Evolutionary conservation across 2,888 invertebrate genomes (phyloP).

Genomic region (Lomographa bimaculata): DNA sequence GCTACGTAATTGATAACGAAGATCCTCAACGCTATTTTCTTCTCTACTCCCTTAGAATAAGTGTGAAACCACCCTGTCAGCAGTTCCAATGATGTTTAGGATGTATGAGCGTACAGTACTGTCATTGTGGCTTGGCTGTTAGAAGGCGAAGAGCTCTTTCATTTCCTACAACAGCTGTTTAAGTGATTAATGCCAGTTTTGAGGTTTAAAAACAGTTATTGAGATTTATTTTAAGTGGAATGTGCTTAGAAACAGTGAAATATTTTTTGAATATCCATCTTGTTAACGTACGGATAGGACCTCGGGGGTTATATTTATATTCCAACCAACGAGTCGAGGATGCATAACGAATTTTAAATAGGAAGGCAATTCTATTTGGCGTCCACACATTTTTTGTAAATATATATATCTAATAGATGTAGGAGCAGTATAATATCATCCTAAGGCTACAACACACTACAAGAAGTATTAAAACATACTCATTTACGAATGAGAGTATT

Average conservation of each 20-base stretch:
- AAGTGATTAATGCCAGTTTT: conserved; percentile 58
- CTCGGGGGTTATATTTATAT: neutral
- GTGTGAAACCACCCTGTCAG: conserved; percentile 8
- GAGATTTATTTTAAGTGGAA: conserved; percentile 23
- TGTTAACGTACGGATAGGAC: neutral
- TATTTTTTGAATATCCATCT: conserved; percentile 7
- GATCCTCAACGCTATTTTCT: conserved; percentile 18
- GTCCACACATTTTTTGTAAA: too few relatives aligned
- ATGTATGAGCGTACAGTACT: conserved; percentile 24
- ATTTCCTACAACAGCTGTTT: conserved; percentile 65
- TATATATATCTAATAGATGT: too few relatives aligned
- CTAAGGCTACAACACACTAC: too few relatives aligned
- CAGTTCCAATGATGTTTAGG: conserved; percentile 1
- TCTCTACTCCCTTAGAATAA: conserved; percentile 25
- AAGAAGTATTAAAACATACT: too few relatives aligned
- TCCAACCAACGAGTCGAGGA: neutral
- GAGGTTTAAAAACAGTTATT: conserved; percentile 36
- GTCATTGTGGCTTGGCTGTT: conserved; percentile 47
- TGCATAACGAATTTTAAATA: neutral
- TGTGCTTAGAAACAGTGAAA: conserved; percentile 8
- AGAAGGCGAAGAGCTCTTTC: conserved; percentile 40
- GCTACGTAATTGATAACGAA: conserved; percentile 20
- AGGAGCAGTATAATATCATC: too few relatives aligned
- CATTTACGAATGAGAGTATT: too few relatives aligned
- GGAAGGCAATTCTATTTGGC: too few relatives aligned